phyloP scores from a whole-genome alignment of 1,140 invertebrate species.

The Propsilocerus akamusi region DNA sequence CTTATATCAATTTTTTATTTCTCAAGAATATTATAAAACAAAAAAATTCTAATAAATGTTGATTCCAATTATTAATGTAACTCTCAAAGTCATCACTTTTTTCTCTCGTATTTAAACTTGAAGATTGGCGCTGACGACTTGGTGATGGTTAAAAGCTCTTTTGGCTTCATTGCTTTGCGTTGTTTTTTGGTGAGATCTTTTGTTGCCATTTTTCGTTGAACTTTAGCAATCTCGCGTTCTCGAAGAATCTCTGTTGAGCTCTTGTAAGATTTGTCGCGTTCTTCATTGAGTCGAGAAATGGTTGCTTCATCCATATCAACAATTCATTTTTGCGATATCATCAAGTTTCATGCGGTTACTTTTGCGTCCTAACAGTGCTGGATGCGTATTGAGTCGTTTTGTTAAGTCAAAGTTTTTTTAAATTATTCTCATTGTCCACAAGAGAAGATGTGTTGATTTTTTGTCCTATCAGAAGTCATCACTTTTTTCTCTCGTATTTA shows the following conservation, averaged over 20 bases:
- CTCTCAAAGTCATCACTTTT: too few relatives aligned
- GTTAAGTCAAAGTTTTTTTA: constrained; percentile 49
- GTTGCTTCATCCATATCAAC: constrained; percentile 32
- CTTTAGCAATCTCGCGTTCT: constrained; percentile 58
- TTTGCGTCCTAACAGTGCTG: constrained; percentile 40
- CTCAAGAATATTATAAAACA: too few relatives aligned
- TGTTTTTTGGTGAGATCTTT: constrained; percentile 50
- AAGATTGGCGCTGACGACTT: constrained; percentile 60
- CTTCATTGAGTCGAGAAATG: constrained; percentile 33
- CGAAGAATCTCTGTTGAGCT: constrained; percentile 63
- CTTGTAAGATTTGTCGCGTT: constrained; percentile 51
- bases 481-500: constrained; percentile 69
- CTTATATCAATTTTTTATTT: too few relatives aligned
- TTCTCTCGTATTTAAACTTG: constrained; percentile 70
- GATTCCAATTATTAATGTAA: too few relatives aligned
- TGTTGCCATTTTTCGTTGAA: constrained; percentile 71
- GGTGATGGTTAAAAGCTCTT: constrained; percentile 42
- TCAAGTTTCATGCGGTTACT: constrained; percentile 46
- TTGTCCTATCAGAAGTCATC: constrained; percentile 33
- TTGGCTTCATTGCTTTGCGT: constrained; percentile 39
- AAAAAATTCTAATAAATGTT: too few relatives aligned
- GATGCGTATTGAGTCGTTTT: constrained; percentile 55
- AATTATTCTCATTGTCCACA: constrained; percentile 38
- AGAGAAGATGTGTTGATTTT: constrained; percentile 72
- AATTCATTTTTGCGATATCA: constrained; percentile 36